Evolutionary conservation across 2,797 vertebrate genomes (phyloP).

Genomic region (Rhabdomys pumilio): DNA sequence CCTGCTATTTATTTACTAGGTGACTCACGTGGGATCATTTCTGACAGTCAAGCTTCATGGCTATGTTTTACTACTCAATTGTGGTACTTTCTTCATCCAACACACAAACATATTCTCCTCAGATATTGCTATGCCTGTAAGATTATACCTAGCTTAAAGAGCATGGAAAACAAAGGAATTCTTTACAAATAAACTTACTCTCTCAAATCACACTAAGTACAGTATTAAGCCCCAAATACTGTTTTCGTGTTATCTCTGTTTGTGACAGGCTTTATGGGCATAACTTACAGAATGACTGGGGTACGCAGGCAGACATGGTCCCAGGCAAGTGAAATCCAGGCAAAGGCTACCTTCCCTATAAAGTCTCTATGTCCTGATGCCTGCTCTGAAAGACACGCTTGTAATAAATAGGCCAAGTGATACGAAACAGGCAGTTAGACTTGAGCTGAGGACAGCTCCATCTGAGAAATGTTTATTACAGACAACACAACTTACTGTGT

Average conservation of each 20-base stretch:
- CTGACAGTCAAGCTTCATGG: background rate
- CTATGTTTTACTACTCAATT: background rate
- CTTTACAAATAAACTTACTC: background rate
- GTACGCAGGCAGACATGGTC: background rate
- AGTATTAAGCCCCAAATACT: background rate
- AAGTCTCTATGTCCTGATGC: background rate
- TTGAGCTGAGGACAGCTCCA: background rate
- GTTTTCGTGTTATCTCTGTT: background rate
- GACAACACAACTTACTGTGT: background rate
- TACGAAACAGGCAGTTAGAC: background rate
- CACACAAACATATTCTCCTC: background rate
- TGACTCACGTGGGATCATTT: background rate
- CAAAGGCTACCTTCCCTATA: background rate
- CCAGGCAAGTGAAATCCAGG: background rate
- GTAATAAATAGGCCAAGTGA: background rate
- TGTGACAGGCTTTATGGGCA: background rate
- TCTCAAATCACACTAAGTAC: background rate
- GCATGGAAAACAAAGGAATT: slow-evolving; percentile 17
- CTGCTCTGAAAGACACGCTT: background rate
- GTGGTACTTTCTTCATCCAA: background rate
- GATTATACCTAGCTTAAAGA: background rate
- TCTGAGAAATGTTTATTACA: background rate
- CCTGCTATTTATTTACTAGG: background rate
- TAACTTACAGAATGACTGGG: background rate
- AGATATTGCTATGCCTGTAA: background rate